Evolutionary conservation across 2,113 vertebrate genomes (phyloP), one percentile per base, ranked within the genome.

Genomic region (Crotophaga sulcirostris): DNA sequence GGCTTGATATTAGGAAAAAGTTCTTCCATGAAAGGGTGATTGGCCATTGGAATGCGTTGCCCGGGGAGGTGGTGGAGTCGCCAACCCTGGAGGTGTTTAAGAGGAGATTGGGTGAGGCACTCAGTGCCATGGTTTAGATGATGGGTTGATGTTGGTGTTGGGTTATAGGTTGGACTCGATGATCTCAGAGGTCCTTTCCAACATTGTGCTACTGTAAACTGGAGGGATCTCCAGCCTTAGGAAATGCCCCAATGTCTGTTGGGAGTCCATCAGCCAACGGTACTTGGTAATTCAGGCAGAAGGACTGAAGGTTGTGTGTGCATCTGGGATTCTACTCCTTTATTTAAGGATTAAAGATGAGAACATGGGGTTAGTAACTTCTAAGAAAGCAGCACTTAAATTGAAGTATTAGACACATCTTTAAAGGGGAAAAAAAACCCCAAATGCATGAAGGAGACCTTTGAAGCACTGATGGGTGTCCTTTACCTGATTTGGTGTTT

Each of bases 251-350:
- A 17, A 3, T 7, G 40, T 51, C 36, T 83, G 16, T 18, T 56
- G 44, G 19, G 49, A 24, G 18, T 49, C 47, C 14, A 5, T 6
- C 60, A 38, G 25, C 3, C 45, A 42, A 16, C 8, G 6, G 16
- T 73, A 17, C 38, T 21, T 18, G 17, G 9, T 18, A 54, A 52
- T 64, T 72, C 17, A 4, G 9, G 13, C 12, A 23, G 40, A 59
- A 83, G 23, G 31, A 31, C 10, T 31, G 36, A 45, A 33, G 15
- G 3, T 10, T 42, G 33, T 7, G 2, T 0, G 0, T 26, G 10
- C 4, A 13, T 42, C 42, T 64, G 64, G 70, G 60, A 17, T 40
- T 14, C 34, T 45, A 23, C 23, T 78, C 9, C 3, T 40, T 88
- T 73, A 54, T 44, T 16, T 18, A 60, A 59, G 34, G 18, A 79